A percentile compares a stretch with the other conserved stretches of the same genome.
phyloP scores from a whole-genome alignment of 2,888 invertebrate species.

The Sminthurinus aureus region DNA sequence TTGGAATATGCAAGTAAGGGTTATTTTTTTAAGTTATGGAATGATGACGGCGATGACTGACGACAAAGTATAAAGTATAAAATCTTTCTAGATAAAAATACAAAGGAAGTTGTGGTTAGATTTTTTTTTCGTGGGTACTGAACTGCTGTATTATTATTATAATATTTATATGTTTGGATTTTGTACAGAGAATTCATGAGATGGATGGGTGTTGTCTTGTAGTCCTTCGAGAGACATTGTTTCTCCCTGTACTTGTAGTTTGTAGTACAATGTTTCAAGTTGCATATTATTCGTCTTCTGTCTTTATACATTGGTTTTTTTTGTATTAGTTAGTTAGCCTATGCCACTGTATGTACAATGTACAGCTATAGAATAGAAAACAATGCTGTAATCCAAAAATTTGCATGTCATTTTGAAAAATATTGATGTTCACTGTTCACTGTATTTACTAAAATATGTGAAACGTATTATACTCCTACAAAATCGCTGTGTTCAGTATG shows the following conservation, averaged over 20 bases:
- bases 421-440: neutral
- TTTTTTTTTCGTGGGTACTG: neutral
- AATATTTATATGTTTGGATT: too few relatives aligned
- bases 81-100: neutral
- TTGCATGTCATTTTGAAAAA: neutral
- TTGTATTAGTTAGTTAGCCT: too few relatives aligned
- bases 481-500: too few relatives aligned
- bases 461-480: too few relatives aligned
- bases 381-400: neutral
- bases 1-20: too few relatives aligned
- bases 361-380: neutral
- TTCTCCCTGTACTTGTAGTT: neutral
- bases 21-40: too few relatives aligned
- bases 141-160: neutral
- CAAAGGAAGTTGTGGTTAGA: constrained; percentile 1
- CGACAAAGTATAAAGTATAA: neutral
- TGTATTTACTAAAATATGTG: neutral
- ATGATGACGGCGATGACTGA: neutral
- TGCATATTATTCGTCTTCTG: too few relatives aligned
- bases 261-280: too few relatives aligned
- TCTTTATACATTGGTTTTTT: neutral
- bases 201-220: too few relatives aligned
- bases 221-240: neutral
- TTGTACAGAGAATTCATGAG: too few relatives aligned
- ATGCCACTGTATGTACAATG: neutral